Conservation (phyloP, 2,888 invertebrate species). For the Psococerastis gibbosa region DNA sequence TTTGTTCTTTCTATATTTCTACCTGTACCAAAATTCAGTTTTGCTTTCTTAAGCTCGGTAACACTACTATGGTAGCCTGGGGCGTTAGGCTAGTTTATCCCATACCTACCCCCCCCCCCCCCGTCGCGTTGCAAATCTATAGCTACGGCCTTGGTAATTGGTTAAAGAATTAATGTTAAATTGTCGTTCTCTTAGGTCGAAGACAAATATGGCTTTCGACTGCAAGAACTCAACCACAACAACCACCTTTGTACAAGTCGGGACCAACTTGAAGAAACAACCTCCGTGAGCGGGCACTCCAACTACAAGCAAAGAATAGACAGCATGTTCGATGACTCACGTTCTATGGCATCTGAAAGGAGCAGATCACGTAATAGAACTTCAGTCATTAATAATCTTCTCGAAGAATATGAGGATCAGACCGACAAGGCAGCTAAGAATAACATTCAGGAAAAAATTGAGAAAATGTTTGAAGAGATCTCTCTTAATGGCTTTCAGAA, state of each 20-base stretch:
- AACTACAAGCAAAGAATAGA: slow-evolving; percentile 71
- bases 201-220: slow-evolving; percentile 21
- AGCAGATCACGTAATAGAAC: slow-evolving; percentile 18
- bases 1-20: too few species aligned
- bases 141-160: too few species aligned
- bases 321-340: slow-evolving; percentile 59
- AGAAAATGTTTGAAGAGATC: slow-evolving; percentile 50
- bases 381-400: neutral
- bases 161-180: too few species aligned
- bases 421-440: slow-evolving; percentile 32
- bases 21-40: too few species aligned
- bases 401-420: slow-evolving; percentile 13
- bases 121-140: too few species aligned
- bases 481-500: neutral
- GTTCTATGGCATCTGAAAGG: slow-evolving; percentile 31
- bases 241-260: neutral
- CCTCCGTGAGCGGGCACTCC: slow-evolving; percentile 29
- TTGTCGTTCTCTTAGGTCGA: slow-evolving; percentile 6
- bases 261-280: slow-evolving; percentile 17
- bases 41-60: too few species aligned
- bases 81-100: too few species aligned
- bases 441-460: slow-evolving; percentile 69
- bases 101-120: too few species aligned
- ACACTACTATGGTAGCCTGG: too few species aligned
- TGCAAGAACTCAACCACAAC: slow-evolving; percentile 21